Evolutionary conservation across 1,140 invertebrate genomes (phyloP).

Genomic region (Chelonus insularis): DNA sequence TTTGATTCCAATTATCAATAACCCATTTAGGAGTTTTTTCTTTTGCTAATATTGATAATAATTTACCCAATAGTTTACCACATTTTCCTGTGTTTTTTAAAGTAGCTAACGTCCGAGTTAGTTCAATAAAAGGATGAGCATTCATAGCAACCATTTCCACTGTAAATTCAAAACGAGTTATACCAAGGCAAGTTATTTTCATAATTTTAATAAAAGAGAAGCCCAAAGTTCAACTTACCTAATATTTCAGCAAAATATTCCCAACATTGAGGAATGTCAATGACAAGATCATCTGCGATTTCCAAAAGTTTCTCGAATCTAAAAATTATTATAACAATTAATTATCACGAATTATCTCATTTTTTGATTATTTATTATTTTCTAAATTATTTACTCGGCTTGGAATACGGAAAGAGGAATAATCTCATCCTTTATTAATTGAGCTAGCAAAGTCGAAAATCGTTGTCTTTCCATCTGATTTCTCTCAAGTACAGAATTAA

Average conservation of each 20-base stretch:
- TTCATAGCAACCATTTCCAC: too few species aligned
- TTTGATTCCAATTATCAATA: background rate
- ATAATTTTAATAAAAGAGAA: too few species aligned
- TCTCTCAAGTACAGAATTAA: background rate
- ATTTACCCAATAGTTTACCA: background rate
- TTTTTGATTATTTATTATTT: background rate
- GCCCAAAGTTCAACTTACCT: background rate
- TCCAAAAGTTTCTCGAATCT: background rate
- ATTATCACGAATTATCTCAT: background rate
- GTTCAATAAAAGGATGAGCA: background rate
- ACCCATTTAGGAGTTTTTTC: background rate
- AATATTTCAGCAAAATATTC: background rate
- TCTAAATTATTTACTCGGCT: background rate
- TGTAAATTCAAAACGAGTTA: too few species aligned
- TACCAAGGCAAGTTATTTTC: too few species aligned
- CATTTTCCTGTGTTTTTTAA: background rate
- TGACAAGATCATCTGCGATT: background rate
- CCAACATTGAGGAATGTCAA: background rate
- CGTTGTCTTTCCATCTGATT: background rate
- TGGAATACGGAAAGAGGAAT: background rate
- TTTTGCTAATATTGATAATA: background rate
- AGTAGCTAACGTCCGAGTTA: background rate
- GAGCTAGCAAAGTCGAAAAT: background rate
- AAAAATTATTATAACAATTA: background rate
- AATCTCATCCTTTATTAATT: background rate